A percentile compares a stretch with the other conserved stretches of the same genome.
Conservation (phyloP, 2,797 vertebrate genomes). For the Alexandromys oeconomus region DNA sequence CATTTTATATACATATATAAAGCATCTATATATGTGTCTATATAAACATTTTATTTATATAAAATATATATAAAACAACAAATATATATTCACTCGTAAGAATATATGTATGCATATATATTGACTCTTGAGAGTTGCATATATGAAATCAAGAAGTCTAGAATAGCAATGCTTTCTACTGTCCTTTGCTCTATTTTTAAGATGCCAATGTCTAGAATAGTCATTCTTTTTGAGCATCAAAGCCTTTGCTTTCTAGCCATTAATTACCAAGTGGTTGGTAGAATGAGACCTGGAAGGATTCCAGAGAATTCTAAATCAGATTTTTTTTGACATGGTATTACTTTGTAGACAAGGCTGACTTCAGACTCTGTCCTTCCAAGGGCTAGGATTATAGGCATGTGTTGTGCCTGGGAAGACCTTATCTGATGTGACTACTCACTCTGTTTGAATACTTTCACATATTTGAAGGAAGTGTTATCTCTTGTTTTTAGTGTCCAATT, state of each 20-base stretch:
- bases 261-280: slow-evolving; percentile 18
- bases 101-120: too few relatives aligned
- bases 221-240: slow-evolving; percentile 19
- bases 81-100: too few relatives aligned
- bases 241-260: neutral
- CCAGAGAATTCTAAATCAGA: neutral
- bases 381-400: neutral
- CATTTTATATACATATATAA: too few relatives aligned
- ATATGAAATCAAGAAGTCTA: slow-evolving; percentile 17
- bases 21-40: too few relatives aligned
- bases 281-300: neutral
- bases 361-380: neutral
- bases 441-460: slow-evolving; percentile 39
- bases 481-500: neutral
- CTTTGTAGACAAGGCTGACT: neutral
- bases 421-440: slow-evolving; percentile 6
- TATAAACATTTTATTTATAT: too few relatives aligned
- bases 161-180: neutral
- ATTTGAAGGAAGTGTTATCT: slow-evolving; percentile 12
- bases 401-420: neutral
- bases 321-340: neutral
- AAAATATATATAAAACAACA: too few relatives aligned
- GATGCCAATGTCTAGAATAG: neutral
- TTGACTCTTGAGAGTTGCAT: neutral
- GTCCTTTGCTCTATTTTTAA: neutral